A percentile compares a stretch with the other conserved stretches of the same genome.
phyloP scores from a whole-genome alignment of 2,113 vertebrate genomes.

The Lichenostomus cassidix region DNA sequence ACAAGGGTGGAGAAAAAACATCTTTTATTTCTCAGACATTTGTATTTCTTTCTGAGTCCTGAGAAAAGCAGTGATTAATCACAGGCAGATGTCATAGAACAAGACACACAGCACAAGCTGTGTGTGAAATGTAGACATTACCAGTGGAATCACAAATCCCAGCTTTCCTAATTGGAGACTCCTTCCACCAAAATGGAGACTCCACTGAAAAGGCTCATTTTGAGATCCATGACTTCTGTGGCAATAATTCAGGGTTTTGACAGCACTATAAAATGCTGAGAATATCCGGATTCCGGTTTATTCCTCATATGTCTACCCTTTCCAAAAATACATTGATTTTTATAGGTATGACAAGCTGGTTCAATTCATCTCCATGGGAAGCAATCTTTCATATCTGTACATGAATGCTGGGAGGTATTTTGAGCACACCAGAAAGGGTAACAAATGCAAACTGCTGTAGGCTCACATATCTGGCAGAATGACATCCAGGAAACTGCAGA shows the following conservation, averaged over 20 bases:
- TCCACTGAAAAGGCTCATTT: not conserved
- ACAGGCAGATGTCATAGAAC: not conserved
- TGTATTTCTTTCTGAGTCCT: not conserved
- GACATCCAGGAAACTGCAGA: constrained; percentile 47
- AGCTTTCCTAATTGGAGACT: constrained; percentile 28
- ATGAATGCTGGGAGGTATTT: constrained; percentile 49
- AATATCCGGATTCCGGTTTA: constrained; percentile 37
- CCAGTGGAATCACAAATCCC: constrained; percentile 7
- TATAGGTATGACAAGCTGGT: constrained; percentile 45
- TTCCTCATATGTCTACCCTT: not conserved
- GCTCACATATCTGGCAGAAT: constrained; percentile 32
- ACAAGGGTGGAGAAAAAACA: not conserved
- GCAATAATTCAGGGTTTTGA: constrained; percentile 19
- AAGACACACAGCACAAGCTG: not conserved
- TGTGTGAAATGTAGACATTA: not conserved
- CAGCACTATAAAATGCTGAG: not conserved
- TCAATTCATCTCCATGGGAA: constrained; percentile 47
- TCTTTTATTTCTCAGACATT: not conserved
- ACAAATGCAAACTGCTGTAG: constrained; percentile 63
- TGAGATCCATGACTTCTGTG: not conserved
- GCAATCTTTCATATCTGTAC: constrained; percentile 40
- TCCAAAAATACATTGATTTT: constrained; percentile 56
- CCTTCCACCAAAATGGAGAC: not conserved
- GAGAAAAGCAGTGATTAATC: not conserved
- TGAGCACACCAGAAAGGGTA: constrained; percentile 56